Evolutionary conservation across 2,888 invertebrate genomes (phyloP).

Genomic region (Arctia plantaginis): DNA sequence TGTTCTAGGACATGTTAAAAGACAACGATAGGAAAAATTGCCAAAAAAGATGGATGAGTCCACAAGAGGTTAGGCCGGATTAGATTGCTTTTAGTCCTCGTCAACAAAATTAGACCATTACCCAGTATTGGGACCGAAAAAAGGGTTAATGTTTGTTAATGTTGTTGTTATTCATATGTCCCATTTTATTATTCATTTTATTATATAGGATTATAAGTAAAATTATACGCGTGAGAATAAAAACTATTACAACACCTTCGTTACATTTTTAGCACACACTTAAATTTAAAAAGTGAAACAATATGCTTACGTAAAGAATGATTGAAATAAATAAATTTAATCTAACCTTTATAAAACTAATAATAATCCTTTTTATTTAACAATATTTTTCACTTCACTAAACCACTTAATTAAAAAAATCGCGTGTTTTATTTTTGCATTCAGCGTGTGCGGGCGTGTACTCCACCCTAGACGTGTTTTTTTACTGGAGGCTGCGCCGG

Average conservation of each 20-base stretch:
- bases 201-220: neutral
- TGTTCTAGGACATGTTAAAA: neutral
- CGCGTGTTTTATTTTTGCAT: slow-evolving; percentile 7
- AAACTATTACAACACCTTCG: neutral
- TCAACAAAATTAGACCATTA: neutral
- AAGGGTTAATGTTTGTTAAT: no score
- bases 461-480: slow-evolving; percentile 28
- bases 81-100: neutral
- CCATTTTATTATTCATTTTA: no score
- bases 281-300: neutral
- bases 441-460: slow-evolving; percentile 31
- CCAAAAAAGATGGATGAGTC: neutral
- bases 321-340: neutral
- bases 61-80: neutral
- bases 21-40: neutral
- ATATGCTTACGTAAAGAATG: neutral
- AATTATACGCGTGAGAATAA: neutral
- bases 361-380: neutral
- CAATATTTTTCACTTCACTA: slow-evolving; percentile 9
- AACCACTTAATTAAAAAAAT: neutral
- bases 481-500: slow-evolving; percentile 40
- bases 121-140: neutral
- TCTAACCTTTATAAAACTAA: slow-evolving; percentile 3
- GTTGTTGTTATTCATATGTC: no score
- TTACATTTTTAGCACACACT: neutral